These are phyloP conservation scores for Lordiphosa clarofinis DNA, from an alignment of 1,140 invertebrate genomes.

Conservation along the genomic window DNA sequence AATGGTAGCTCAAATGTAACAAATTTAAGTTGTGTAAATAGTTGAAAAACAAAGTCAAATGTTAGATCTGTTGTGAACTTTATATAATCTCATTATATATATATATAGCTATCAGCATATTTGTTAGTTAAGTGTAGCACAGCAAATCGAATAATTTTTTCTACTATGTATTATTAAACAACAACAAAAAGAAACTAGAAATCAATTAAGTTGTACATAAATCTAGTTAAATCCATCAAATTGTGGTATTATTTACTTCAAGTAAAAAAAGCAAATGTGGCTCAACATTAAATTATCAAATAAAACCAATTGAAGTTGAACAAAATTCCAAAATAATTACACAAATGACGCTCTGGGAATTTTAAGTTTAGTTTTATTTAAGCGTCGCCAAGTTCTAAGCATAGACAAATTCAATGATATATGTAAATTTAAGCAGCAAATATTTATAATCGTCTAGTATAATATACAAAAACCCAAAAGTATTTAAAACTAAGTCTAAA, in stretches of 20 bases:
- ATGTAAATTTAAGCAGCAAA: constrained; percentile 34
- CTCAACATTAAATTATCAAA: constrained; percentile 39
- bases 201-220: constrained; percentile 33
- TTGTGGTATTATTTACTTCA: constrained; percentile 69
- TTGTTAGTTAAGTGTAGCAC: constrained; percentile 57
- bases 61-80: constrained; percentile 65
- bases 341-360: constrained; percentile 7
- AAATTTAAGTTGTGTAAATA: constrained; percentile 48
- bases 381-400: constrained; percentile 19
- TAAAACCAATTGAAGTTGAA: constrained; percentile 17
- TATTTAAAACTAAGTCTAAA: constrained; percentile 26
- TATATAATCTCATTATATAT: constrained; percentile 26
- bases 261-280: constrained; percentile 47
- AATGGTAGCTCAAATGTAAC: constrained; percentile 42
- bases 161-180: constrained; percentile 30
- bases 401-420: constrained; percentile 32
- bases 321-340: constrained; percentile 30
- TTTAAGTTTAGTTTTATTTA: constrained; percentile 12
- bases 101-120: constrained; percentile 19
- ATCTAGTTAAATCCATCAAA: constrained; percentile 2
- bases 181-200: constrained; percentile 24
- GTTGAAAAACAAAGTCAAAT: constrained; percentile 14
- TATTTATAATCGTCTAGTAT: constrained; percentile 73
- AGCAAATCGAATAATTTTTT: constrained; percentile 39
- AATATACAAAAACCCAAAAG: constrained; percentile 23